phyloP scores from a whole-genome alignment of 2,888 invertebrate species.

The Gastrophysa polygoni region DNA sequence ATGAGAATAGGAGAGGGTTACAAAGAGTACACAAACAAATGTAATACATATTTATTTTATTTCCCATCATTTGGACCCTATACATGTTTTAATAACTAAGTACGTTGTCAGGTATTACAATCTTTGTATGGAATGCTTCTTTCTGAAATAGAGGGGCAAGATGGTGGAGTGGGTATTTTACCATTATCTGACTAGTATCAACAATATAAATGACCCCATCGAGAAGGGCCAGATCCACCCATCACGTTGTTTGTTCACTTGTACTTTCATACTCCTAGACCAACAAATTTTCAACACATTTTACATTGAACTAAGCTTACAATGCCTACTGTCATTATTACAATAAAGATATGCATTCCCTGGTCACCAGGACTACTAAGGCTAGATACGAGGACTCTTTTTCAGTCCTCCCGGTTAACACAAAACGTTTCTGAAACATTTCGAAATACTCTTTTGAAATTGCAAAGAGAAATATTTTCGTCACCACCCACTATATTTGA shows the following conservation, averaged over 20 bases:
- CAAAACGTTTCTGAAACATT: background rate
- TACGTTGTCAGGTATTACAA: constrained; percentile 65
- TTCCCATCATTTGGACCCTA: constrained; percentile 77
- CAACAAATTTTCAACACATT: constrained; percentile 57
- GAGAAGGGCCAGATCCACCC: constrained; percentile 31
- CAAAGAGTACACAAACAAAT: constrained; percentile 21
- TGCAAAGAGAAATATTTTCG: too few species aligned
- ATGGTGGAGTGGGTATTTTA: constrained; percentile 58
- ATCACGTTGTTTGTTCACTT: constrained; percentile 44
- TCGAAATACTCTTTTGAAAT: too few species aligned
- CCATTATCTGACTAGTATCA: constrained; percentile 60
- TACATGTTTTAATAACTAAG: constrained; percentile 70
- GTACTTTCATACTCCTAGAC: constrained; percentile 55
- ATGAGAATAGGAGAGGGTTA: too few species aligned
- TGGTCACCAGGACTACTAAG: constrained; percentile 58
- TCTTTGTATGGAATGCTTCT: constrained; percentile 60
- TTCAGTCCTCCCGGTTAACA: constrained; percentile 32
- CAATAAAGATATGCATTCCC: constrained; percentile 59
- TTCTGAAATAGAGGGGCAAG: constrained; percentile 58
- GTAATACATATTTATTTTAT: constrained; percentile 65
- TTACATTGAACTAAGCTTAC: constrained; percentile 56
- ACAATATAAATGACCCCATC: constrained; percentile 47
- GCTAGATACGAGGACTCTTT: constrained; percentile 49
- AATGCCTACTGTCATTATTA: constrained; percentile 54
- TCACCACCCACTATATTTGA: too few species aligned